Evolutionary conservation across 35 echinoderm and acorn worm genomes (phyloP).

Genomic region (Hemicentrotus pulcherrimus): DNA sequence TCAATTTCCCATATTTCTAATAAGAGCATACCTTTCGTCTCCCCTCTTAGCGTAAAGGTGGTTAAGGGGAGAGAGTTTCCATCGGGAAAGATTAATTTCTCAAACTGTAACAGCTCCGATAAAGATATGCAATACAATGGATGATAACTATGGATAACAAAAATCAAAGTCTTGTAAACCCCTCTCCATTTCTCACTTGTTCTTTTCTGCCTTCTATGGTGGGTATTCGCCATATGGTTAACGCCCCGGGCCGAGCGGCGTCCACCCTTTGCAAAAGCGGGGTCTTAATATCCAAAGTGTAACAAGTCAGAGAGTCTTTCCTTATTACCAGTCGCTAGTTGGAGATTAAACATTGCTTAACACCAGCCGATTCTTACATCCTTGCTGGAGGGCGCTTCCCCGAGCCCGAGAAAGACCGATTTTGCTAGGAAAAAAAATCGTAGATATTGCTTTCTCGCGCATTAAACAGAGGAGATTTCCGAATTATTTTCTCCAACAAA

Average conservation of each 20-base stretch:
- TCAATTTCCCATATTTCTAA: background rate
- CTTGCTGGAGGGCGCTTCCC: background rate
- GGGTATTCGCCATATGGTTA: slow-evolving; percentile 1
- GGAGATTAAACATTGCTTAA: slow-evolving; percentile 13
- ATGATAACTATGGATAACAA: background rate
- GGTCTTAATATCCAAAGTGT: slow-evolving; percentile 12
- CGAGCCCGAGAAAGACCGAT: background rate
- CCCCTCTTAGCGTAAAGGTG: background rate
- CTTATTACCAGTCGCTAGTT: background rate
- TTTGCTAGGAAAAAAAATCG: background rate
- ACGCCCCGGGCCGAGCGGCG: background rate
- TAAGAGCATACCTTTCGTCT: background rate
- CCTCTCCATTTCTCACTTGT: background rate
- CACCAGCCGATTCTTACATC: background rate
- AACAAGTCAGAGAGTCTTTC: background rate
- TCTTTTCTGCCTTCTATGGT: background rate
- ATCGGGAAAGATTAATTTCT: slow-evolving; percentile 5
- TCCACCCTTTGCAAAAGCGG: background rate
- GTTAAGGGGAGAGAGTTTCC: background rate
- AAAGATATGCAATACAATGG: background rate
- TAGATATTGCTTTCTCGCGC: background rate
- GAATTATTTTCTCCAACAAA: background rate
- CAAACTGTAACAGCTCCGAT: background rate
- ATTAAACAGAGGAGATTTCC: slow-evolving; percentile 1
- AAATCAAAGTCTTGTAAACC: background rate